Conservation (phyloP, 1,140 invertebrate genomes). For the Tetragonula clypearis region DNA sequence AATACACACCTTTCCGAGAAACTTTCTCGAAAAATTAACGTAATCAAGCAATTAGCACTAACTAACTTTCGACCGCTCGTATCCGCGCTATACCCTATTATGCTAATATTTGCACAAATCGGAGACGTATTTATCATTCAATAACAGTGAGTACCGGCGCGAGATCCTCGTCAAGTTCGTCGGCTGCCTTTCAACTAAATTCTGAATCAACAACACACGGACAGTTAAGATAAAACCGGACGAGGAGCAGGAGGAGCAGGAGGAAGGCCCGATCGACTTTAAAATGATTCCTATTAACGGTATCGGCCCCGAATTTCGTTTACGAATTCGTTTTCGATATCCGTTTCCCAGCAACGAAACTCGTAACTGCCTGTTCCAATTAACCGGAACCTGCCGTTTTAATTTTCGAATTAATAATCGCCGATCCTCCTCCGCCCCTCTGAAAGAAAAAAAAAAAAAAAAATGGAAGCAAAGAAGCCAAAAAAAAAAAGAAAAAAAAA, state of each 20-base stretch:
- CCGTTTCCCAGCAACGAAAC: neutral
- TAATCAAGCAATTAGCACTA: neutral
- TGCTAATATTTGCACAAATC: neutral
- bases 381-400: neutral
- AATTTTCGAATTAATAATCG: neutral
- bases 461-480: neutral
- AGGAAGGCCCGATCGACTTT: neutral
- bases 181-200: constrained; percentile 30
- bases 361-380: neutral
- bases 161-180: constrained; percentile 26
- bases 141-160: neutral
- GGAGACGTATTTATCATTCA: constrained; percentile 12
- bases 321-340: neutral
- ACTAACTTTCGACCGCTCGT: neutral
- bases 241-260: too few relatives aligned
- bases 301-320: neutral
- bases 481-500: too few relatives aligned
- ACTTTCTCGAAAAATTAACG: too few relatives aligned
- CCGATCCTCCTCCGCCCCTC: too few relatives aligned
- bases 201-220: constrained; percentile 18
- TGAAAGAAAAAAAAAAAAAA: too few relatives aligned
- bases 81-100: neutral
- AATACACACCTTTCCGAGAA: neutral
- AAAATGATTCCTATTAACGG: neutral
- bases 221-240: constrained; percentile 12